Evolutionary conservation across 1,140 invertebrate genomes (phyloP), one percentile per base, ranked within the genome.

Genomic region (Maconellicoccus hirsutus): DNA sequence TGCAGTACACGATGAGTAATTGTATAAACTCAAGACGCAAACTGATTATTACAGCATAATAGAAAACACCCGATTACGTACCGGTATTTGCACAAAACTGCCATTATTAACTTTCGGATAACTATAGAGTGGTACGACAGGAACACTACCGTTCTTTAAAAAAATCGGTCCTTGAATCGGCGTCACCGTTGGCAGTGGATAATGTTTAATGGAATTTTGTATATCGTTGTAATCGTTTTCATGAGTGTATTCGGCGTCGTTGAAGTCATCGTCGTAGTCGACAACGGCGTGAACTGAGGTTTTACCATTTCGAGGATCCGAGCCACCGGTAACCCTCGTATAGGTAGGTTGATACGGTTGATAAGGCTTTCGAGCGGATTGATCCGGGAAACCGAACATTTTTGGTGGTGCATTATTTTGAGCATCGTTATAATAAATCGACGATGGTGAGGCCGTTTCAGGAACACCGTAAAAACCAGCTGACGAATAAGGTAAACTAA

Each of bases 101-200:
- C 90, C 90, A 79, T 93, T 93, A 78, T 89, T 90, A 73, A 90
- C 78, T 70, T 87, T 87, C 10, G 87, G 86, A 81, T 92, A 91
- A 22, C 89, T 89, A 73, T 90, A 92, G 1, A 92, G 80, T n/a
- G 90, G 91, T 66, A 93, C 89, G 0, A 93, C 90, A 21, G 91
- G 90, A 23, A 91, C 88, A 25, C 84, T 84, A 72, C 89, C 88
- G 78, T 92, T 91, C 78, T 89, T 87, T 72, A 91, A 75, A 74
- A 85, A 86, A 78, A 92, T 89, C 1, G 90, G 90, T 21, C 90
- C 90, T 78, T 90, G 88, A 70, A 91, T 88, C 12, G 89, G 89
- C 23, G 89, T 91, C 26, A 90, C 88, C 29, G 19, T 59, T 22
- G 71, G 70, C n/a, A 27, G 70, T 38, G 10, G 69, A 33, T 70